These are phyloP conservation scores for Siniperca chuatsi DNA, from an alignment of 2,113 vertebrate genomes.

Conservation along the genomic window DNA sequence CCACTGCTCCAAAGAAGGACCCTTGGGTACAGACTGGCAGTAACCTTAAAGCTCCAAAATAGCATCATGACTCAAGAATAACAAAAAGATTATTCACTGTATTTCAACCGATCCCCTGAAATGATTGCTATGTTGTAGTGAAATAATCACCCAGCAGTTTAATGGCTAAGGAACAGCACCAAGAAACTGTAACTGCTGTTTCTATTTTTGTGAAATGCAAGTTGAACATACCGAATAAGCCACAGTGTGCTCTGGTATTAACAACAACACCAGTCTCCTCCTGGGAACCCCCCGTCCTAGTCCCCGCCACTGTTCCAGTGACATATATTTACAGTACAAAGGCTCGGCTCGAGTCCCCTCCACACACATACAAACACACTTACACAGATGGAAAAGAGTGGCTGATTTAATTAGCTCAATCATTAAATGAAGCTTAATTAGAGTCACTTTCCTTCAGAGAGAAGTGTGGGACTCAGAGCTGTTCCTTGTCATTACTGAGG, in stretches of 20 bases:
- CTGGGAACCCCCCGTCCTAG: slow-evolving; percentile 20
- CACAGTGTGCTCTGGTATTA: slow-evolving; percentile 13
- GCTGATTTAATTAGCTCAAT: slow-evolving; percentile 84
- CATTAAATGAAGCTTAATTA: slow-evolving; percentile 85
- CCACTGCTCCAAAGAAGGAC: neutral
- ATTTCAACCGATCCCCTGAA: neutral
- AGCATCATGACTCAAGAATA: slow-evolving; percentile 6
- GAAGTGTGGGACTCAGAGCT: slow-evolving; percentile 72
- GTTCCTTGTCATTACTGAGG: slow-evolving; percentile 79
- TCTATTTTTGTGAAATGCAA: slow-evolving; percentile 49
- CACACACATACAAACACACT: slow-evolving; percentile 65
- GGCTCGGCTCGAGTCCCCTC: slow-evolving; percentile 71
- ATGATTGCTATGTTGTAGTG: slow-evolving; percentile 1
- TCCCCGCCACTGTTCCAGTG: slow-evolving; percentile 59
- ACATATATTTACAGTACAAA: slow-evolving; percentile 82
- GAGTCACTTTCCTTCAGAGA: slow-evolving; percentile 81
- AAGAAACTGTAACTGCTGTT: slow-evolving; percentile 29
- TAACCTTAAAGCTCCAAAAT: slow-evolving; percentile 17
- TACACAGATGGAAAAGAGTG: slow-evolving; percentile 67
- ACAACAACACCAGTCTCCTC: slow-evolving; percentile 37
- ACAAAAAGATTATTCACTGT: slow-evolving; percentile 20
- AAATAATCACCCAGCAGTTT: slow-evolving; percentile 19
- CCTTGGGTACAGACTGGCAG: slow-evolving; percentile 5
- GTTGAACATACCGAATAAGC: slow-evolving; percentile 33
- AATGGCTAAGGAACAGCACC: slow-evolving; percentile 21